Evolutionary conservation across 2,113 vertebrate species (phyloP), one percentile per base, ranked within the genome.

Genomic region (Nycticryphes semicollaris): DNA sequence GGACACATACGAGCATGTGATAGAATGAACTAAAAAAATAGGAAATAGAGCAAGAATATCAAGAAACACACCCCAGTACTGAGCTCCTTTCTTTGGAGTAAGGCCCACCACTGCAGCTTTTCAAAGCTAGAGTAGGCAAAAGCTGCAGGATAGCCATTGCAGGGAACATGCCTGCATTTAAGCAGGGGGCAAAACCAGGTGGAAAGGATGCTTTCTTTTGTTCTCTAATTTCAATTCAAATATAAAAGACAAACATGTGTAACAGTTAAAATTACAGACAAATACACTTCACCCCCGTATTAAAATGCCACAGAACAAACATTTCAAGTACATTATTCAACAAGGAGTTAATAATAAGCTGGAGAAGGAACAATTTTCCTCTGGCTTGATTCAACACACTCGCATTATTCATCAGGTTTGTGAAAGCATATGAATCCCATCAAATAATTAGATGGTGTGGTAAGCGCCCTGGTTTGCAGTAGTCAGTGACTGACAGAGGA

Each of bases 391-490:
- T 81, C 76, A 93, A 81, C 53, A 62, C 48, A 86, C 12, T 41
- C 87, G 69, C 73, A 90, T 94, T 94, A 89, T 96, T 84, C 88
- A 90, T 66, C 80, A 68, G 3, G 4, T 90, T 86, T 92, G 80
- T 84, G 76, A 93, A 83, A 77, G 83, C 86, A 94, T 86, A 90
- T 73, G 54, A 92, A 88, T 67, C 54, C 79, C 68, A 63, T 81
- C 63, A 80, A 89, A 87, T 67, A 89, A 77, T 67, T 62, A 88
- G 87, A 53, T 41, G 84, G 67, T 63, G 39, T 37, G 57, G 80
- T 93, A 87, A 93, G 87, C 81, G 87, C 89, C 50, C 74, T 73
- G 70, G 24, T 54, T 89, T 41, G 47, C 91, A 91, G 15, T 41
- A 96, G 87, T 50, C 87, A 66, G 56, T 87, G 95, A 87, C 81